Base-by-base conservation (phyloP, 2,113 vertebrate species). In the Platysteira castanea region DNA sequence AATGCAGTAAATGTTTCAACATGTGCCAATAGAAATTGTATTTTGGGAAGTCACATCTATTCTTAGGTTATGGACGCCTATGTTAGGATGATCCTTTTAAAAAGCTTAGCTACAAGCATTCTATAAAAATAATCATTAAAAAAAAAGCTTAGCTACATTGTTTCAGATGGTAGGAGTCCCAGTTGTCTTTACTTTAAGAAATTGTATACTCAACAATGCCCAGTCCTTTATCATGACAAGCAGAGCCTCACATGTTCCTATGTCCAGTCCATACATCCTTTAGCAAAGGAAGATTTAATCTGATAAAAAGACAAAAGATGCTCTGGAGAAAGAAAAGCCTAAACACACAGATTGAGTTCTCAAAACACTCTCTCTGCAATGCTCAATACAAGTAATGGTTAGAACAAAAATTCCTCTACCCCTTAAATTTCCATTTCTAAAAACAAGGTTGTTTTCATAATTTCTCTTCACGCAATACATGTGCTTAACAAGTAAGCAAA, bases 331-430 rank as follows among this genome's bases (percentile, higher is more conserved):
- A 46, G 21, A 74, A 84, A 82, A 56, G 15, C 14, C 46, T 78
- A 3, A 1, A 1, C 22, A 20, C 31, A 21, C 9, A 71, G 11
- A 56, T 0, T 3, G 14, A 75, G 26, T 22, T 65, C 39, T 67
- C 49, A 53, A 67, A 81, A 60, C 15, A 41, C 18, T 24, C n/a
- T 60, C 16, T 49, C 39, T 68, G n/a, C 28, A 63, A 21, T 15
- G 10, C 20, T 69, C 19, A 49, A 21, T 14, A 30, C 5, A 46
- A 41, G 22, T 3, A 67, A 54, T 1, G 1, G 18, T 35, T 83
- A 44, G 61, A 86, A 57, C 3, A 37, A 22, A 90, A 73, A 39
- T 65, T 73, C 11, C 17, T 80, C 35, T 23, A 7, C 1, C 24
- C 23, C 7, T 10, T 57, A 28, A 41, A 77, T 53, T 67, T 33